phyloP scores from a whole-genome alignment of 53 echinoderm and acorn worm genomes.

The Holothuria scabra region DNA sequence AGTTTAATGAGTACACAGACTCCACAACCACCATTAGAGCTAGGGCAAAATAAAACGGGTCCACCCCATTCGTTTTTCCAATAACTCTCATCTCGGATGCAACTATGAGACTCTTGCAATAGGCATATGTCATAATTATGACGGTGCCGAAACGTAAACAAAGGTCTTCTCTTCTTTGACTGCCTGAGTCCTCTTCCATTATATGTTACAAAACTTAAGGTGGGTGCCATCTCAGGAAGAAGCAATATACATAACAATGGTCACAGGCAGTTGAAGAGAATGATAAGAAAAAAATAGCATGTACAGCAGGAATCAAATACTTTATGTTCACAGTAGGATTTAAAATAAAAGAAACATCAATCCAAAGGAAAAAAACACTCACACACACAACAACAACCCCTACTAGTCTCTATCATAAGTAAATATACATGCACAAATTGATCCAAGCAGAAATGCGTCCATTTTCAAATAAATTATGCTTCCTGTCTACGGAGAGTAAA shows the following conservation, averaged over 20 bases:
- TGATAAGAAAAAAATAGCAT: not conserved
- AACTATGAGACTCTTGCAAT: too few relatives aligned
- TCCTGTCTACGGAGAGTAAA: too few relatives aligned
- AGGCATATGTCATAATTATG: not conserved
- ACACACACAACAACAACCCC: too few relatives aligned
- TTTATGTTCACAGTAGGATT: not conserved
- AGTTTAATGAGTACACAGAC: too few relatives aligned
- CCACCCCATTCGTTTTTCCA: not conserved
- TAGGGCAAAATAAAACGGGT: too few relatives aligned
- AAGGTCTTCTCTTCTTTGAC: not conserved
- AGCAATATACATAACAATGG: not conserved
- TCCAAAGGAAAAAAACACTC: not conserved
- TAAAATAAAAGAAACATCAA: not conserved
- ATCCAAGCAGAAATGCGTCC: too few relatives aligned
- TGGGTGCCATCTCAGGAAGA: not conserved
- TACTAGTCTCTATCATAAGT: too few relatives aligned
- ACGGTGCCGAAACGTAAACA: not conserved
- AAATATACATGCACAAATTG: too few relatives aligned
- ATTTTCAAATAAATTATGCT: too few relatives aligned
- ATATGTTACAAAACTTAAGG: not conserved
- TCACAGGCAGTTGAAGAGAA: not conserved
- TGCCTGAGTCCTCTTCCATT: constrained; percentile 12
- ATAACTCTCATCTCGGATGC: not conserved
- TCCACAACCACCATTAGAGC: too few relatives aligned
- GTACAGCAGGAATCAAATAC: not conserved